Conservation (phyloP, 2,888 invertebrate genomes). For the Pyrochroa serraticornis region DNA sequence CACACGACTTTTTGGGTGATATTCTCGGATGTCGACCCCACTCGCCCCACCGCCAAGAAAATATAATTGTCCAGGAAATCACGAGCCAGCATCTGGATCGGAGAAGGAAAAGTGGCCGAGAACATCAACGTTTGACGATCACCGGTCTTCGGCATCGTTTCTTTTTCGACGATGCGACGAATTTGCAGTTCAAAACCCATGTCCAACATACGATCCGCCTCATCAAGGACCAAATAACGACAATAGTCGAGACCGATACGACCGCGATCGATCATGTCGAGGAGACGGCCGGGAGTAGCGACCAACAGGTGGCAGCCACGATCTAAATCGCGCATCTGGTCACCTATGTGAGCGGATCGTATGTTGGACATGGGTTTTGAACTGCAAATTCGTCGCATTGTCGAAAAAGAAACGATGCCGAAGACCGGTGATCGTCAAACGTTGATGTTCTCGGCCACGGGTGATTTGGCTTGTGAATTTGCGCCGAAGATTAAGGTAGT, state of each 20-base stretch:
- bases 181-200: conserved; percentile 99
- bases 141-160: conserved; percentile 93
- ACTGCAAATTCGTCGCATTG: too few species aligned
- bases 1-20: conserved; percentile 97
- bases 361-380: too few species aligned
- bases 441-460: too few species aligned
- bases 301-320: conserved; percentile 97
- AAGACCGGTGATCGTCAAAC: too few species aligned
- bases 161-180: conserved; percentile 83
- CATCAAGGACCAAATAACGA: conserved; percentile 93
- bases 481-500: too few species aligned
- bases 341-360: conserved; percentile 85
- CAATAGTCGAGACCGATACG: conserved; percentile 94
- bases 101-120: conserved; percentile 99
- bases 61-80: conserved; percentile 99
- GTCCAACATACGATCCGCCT: conserved; percentile 99
- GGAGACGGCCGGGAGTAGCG: conserved; percentile 96
- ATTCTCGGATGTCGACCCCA: conserved; percentile 99
- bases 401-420: too few species aligned
- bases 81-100: conserved; percentile 92
- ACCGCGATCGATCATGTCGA: conserved; percentile 96
- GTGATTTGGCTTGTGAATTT: too few species aligned
- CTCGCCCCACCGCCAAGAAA: conserved; percentile 98
- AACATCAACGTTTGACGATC: conserved; percentile 99
- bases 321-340: conserved; percentile 93